These are phyloP conservation scores for Microcebus murinus DNA, from an alignment of 2,113 vertebrate genomes.

Conservation along the genomic window DNA sequence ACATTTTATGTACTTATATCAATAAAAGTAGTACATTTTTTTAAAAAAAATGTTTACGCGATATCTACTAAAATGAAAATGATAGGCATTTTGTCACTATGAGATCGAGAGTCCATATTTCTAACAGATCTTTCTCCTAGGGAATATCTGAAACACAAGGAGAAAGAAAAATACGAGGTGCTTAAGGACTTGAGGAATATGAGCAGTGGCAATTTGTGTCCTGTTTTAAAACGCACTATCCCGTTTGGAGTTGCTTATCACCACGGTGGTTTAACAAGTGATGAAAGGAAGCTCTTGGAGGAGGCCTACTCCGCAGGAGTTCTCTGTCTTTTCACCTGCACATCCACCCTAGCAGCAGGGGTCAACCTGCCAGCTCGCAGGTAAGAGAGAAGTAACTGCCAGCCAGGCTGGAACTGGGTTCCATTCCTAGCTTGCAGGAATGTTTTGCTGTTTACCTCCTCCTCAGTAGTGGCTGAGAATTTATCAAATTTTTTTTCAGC, in stretches of 20 bases:
- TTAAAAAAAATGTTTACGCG: background rate
- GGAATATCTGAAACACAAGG: slow-evolving; percentile 86
- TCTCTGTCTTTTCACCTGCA: slow-evolving; percentile 95
- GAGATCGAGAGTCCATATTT: background rate
- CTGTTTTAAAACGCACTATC: slow-evolving; percentile 90
- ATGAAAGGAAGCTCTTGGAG: slow-evolving; percentile 94
- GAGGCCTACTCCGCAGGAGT: slow-evolving; percentile 93
- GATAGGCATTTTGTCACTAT: background rate
- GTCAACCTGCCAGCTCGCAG: slow-evolving; percentile 97
- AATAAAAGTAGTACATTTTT: background rate
- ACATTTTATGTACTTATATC: background rate
- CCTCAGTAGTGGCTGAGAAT: background rate
- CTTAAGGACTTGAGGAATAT: slow-evolving; percentile 87
- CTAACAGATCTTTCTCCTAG: slow-evolving; percentile 79
- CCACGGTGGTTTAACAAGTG: slow-evolving; percentile 94
- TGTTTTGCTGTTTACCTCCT: background rate
- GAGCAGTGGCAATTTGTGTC: slow-evolving; percentile 90
- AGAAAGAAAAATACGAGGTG: slow-evolving; percentile 88
- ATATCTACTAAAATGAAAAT: background rate
- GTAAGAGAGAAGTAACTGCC: slow-evolving; percentile 77
- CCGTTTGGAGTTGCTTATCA: slow-evolving; percentile 97
- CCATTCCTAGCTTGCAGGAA: background rate
- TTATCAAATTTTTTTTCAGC: background rate
- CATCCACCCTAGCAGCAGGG: slow-evolving; percentile 96
- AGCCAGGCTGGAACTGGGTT: background rate